Evolutionary conservation across 2,113 vertebrate species (phyloP), one percentile per base, ranked within the genome.

Genomic region (Urocynchramus pylzowi): DNA sequence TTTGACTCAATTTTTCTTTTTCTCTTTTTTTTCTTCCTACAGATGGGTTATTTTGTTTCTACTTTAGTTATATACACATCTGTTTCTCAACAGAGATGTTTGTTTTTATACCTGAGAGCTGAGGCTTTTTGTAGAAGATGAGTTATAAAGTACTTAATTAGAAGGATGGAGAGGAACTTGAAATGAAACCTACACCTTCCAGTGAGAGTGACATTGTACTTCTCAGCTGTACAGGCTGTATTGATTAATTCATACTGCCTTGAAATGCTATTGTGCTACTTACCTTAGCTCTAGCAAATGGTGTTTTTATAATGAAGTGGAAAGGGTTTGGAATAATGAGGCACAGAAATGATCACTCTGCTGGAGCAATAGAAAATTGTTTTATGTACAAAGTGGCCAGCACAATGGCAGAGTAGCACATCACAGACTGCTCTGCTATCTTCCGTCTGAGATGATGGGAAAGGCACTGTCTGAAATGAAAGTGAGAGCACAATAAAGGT

Each of bases 231-330:
- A 47, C 39, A 69, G 79, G 59, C 67, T 64, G 14, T 70, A 87
- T 91, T 92, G 94, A 95, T 96, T 85, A 93, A 87, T 89, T 88
- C 82, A 59, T 4, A 6, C 65, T 68, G 74, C 71, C 63, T 86
- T 89, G 78, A 84, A 89, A 50, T 50, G 73, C 87, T 87, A 2
- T 83, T 92, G 74, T 84, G 69, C 56, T 75, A 26, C 63, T 83
- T 82, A 80, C 50, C 59, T 79, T 67, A 61, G 45, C 42, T 92
- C 57, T 82, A 57, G 65, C 53, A 96, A 95, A 90, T 49, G 41
- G 35, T 53, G 45, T 39, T 78, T 87, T 94, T 78, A 70, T 85
- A 95, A 95, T 92, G 80, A 94, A 93, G 49, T 4, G 3, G 61
- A 84, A 88, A 84, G 56, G 9, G 50, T 57, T 73, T 84, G 86